Evolutionary conservation across 1,140 invertebrate genomes (phyloP), one percentile per base, ranked within the genome.

Genomic region (Nephotettix cincticeps): DNA sequence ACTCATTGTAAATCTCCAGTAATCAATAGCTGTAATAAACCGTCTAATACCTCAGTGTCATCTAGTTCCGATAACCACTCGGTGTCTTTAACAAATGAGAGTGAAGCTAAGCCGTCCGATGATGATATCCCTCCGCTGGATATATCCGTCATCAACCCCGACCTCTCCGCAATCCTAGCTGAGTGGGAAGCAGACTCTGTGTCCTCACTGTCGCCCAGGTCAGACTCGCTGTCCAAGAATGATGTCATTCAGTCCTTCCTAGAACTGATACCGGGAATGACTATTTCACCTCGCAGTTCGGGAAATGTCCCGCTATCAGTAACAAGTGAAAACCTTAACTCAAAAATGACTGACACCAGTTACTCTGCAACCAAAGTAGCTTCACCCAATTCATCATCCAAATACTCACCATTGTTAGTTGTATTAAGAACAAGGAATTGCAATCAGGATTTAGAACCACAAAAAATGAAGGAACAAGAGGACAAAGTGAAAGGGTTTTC

Each of bases 171-270:
- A 9, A 68, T 68, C 9, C 29, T 70, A 14, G 58, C 56, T 23
- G 69, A 70, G 11, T 70, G 69, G 69, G 69, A 70, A 51, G 69
- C 58, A 19, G 69, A 70, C 25, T 70, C 69, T 11, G 40, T 70
- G 1, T 70, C 69, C 25, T 69, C 68, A 13, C 19, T 63, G 40
- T 70, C 69, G 9, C 69, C 69, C 4, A 63, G 61, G 21, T 64
- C 58, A 1, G 69, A 70, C 17, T 23, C 43, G 19, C 13, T 43
- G n/a, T 25, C 32, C 27, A 67, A 67, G 25, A 67, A 67, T 25
- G 64, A 67, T 14, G 64, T 45, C 9, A 67, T 67, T 9, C 64
- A 67, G 21, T 43, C 32, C 1, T 67, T 67, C 45, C 40, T 67
- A 30, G 64, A 67, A 9, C 27, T 67, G n/a, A 43, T 67, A 17